Conservation (phyloP, 2,113 vertebrate genomes). For the Pteropus alecto region DNA sequence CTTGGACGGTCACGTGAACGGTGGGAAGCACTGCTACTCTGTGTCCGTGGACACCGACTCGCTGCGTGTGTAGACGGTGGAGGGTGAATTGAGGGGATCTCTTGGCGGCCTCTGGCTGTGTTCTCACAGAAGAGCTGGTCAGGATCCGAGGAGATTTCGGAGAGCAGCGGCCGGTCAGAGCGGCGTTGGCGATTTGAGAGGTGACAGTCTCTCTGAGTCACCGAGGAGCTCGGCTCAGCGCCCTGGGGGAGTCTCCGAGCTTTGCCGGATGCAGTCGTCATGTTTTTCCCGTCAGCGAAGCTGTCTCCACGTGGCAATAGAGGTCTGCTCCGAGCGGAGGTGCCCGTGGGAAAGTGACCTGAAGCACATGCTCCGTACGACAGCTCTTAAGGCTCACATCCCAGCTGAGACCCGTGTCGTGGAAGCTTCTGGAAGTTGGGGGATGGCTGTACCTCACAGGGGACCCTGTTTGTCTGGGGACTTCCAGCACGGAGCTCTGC, state of each 20-base stretch:
- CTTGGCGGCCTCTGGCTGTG: neutral
- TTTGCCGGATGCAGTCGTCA: neutral
- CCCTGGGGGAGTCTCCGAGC: neutral
- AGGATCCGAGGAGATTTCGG: neutral
- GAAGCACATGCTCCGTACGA: neutral
- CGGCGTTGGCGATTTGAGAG: neutral
- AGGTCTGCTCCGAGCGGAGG: neutral
- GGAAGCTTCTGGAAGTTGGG: neutral
- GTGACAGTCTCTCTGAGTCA: neutral
- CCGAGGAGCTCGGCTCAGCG: accelerated
- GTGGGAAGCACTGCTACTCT: neutral
- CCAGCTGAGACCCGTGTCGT: neutral
- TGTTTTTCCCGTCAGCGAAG: neutral
- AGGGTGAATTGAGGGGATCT: neutral
- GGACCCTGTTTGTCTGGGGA: neutral
- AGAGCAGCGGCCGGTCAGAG: neutral
- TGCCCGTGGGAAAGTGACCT: neutral
- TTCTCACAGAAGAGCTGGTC: neutral
- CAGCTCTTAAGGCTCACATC: neutral
- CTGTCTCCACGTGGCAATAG: neutral
- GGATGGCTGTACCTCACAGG: neutral
- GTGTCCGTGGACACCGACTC: neutral
- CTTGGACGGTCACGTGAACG: neutral
- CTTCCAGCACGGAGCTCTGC: neutral
- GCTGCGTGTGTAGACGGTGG: neutral